Evolutionary conservation across 2,888 invertebrate genomes (phyloP).

Genomic region (Cosmia pyralina): DNA sequence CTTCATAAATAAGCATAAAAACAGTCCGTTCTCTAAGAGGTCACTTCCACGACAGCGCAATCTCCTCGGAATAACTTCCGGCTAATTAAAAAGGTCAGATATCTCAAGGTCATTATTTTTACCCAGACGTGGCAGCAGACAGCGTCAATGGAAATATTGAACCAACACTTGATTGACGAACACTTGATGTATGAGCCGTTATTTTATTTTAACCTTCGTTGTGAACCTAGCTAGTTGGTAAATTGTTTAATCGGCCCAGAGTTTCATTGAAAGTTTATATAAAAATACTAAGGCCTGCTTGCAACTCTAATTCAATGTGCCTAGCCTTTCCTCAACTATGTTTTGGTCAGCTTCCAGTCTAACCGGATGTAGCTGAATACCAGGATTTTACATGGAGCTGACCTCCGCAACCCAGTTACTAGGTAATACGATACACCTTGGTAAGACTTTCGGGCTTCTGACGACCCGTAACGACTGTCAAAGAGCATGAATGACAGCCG

Average conservation of each 20-base stretch:
- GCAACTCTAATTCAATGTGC: too few relatives aligned
- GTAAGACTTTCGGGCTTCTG: too few relatives aligned
- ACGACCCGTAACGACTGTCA: too few relatives aligned
- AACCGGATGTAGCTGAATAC: too few relatives aligned
- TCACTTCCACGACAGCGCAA: slow-evolving; percentile 8
- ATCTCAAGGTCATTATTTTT: slow-evolving; percentile 27
- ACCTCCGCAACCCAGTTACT: too few relatives aligned
- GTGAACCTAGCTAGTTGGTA: not conserved
- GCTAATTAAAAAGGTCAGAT: slow-evolving; percentile 33
- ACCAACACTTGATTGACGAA: slow-evolving; percentile 35
- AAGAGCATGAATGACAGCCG: too few relatives aligned
- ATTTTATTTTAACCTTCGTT: not conserved
- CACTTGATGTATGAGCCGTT: not conserved
- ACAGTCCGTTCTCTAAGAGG: not conserved
- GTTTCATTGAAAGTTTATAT: not conserved
- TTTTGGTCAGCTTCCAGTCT: too few relatives aligned
- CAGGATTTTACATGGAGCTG: too few relatives aligned
- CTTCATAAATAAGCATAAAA: not conserved
- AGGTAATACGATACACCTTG: too few relatives aligned
- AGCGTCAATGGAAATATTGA: slow-evolving; percentile 16
- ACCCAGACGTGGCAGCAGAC: slow-evolving; percentile 15
- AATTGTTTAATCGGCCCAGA: too few relatives aligned
- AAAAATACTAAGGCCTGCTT: too few relatives aligned
- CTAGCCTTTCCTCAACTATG: too few relatives aligned
- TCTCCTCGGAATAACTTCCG: slow-evolving; percentile 23